A percentile compares a stretch with the other conserved stretches of the same genome.
Evolutionary conservation across 2,888 invertebrate species (phyloP).

Genomic region (Fissipunctia ypsillon): DNA sequence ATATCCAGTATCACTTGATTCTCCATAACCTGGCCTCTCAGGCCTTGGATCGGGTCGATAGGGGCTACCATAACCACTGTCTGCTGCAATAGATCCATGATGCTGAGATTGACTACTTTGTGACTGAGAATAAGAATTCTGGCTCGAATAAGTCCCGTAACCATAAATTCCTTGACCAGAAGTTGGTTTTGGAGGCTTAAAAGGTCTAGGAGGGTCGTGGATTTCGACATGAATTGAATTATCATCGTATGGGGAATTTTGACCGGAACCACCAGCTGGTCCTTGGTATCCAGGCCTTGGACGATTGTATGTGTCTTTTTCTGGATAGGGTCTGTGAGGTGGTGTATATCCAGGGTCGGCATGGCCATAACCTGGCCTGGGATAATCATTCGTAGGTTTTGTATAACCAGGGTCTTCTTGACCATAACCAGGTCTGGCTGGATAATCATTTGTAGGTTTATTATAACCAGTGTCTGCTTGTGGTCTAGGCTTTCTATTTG

Average conservation of each 20-base stretch:
- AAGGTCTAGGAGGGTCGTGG: conserved; percentile 83
- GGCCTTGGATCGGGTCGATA: conserved; percentile 55
- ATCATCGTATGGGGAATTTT: conserved; percentile 79
- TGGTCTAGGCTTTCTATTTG: conserved; percentile 80
- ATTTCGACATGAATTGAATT: conserved; percentile 84
- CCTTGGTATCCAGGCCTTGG: conserved; percentile 69
- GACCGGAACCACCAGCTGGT: conserved; percentile 76
- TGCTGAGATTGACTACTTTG: conserved; percentile 67
- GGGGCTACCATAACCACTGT: conserved; percentile 38
- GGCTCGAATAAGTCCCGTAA: conserved; percentile 75
- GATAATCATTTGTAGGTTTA: conserved; percentile 59
- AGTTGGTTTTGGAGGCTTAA: conserved; percentile 73
- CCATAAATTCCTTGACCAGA: conserved; percentile 74
- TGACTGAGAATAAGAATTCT: conserved; percentile 73
- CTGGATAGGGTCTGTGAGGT: conserved; percentile 73
- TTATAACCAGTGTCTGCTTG: conserved; percentile 56
- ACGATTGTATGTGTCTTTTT: conserved; percentile 50
- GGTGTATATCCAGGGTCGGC: conserved; percentile 57
- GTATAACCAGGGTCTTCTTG: conserved; percentile 49
- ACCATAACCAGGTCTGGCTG: conserved; percentile 47
- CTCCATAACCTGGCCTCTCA: conserved; percentile 50
- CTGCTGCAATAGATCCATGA: conserved; percentile 68
- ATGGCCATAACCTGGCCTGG: conserved; percentile 47
- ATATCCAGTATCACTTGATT: conserved; percentile 49
- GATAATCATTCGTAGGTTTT: conserved; percentile 57